Conservation (phyloP, 2,113 vertebrate species). For the Dromiciops gliroides region DNA sequence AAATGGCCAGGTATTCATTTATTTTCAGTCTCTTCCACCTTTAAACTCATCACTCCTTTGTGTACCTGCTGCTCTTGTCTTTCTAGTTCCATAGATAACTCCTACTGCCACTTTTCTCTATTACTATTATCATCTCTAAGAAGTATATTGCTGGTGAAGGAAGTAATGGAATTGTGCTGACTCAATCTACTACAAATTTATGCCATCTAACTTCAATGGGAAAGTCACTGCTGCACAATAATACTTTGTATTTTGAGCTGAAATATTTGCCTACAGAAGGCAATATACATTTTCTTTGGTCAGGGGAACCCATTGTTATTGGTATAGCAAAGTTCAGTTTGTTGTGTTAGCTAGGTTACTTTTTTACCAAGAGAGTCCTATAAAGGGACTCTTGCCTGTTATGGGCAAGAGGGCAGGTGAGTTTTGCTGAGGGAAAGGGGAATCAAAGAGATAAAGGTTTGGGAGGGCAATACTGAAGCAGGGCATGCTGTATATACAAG, state of each 20-base stretch:
- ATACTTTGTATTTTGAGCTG: background rate
- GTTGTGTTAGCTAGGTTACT: background rate
- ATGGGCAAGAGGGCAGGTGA: background rate
- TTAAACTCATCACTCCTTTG: background rate
- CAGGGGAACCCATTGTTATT: background rate
- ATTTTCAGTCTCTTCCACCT: background rate
- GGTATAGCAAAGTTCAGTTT: background rate
- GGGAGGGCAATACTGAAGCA: background rate
- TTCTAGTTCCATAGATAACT: background rate
- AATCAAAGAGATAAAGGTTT: background rate
- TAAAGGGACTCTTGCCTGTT: background rate
- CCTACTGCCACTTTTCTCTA: background rate
- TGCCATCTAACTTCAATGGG: background rate
- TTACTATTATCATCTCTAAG: background rate
- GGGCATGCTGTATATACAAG: background rate
- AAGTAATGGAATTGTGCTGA: background rate
- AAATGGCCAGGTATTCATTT: background rate
- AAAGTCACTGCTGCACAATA: background rate
- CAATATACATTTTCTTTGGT: background rate
- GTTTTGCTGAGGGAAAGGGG: background rate
- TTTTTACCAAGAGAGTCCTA: background rate
- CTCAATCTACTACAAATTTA: background rate
- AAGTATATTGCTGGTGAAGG: background rate
- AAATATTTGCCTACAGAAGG: background rate
- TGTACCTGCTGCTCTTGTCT: background rate